Percentiles rank a stretch among this genome's conserved stretches.
Conservation (phyloP, 2,888 invertebrate species). For the Temnothorax ravouxi region DNA sequence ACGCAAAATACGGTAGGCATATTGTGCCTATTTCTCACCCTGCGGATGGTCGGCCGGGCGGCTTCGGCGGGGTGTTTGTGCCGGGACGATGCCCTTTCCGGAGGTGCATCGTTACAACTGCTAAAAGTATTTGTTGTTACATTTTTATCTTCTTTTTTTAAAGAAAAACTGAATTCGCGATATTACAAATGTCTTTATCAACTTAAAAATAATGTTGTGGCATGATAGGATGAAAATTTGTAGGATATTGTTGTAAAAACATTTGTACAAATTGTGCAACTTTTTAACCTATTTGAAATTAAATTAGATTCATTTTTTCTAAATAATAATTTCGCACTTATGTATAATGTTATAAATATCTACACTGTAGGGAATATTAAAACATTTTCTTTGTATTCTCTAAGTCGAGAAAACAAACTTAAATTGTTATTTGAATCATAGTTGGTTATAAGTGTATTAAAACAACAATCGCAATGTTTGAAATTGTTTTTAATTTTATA, state of each 20-base stretch:
- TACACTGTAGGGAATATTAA: background rate
- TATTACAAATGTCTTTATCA: slow-evolving; percentile 11
- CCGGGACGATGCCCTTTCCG: too few species aligned
- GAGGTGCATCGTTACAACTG: too few species aligned
- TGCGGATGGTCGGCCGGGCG: too few species aligned
- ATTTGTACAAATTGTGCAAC: background rate
- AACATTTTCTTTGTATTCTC: background rate
- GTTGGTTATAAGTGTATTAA: background rate
- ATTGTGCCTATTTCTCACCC: too few species aligned
- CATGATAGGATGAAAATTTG: background rate
- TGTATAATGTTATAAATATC: background rate
- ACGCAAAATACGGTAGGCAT: too few species aligned
- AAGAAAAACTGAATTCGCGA: too few species aligned
- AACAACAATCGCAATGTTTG: background rate
- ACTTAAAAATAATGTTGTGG: background rate
- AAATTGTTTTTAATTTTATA: background rate
- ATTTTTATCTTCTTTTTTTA: too few species aligned
- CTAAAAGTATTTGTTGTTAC: too few species aligned
- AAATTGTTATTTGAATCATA: background rate
- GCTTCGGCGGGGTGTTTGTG: too few species aligned
- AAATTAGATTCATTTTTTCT: background rate
- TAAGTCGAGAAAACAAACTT: background rate
- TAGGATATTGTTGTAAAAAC: background rate
- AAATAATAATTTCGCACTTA: background rate
- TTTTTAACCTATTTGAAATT: too few species aligned